Evolutionary conservation across 1,140 invertebrate species (phyloP).

Genomic region (Pygmarrhopalites habei): DNA sequence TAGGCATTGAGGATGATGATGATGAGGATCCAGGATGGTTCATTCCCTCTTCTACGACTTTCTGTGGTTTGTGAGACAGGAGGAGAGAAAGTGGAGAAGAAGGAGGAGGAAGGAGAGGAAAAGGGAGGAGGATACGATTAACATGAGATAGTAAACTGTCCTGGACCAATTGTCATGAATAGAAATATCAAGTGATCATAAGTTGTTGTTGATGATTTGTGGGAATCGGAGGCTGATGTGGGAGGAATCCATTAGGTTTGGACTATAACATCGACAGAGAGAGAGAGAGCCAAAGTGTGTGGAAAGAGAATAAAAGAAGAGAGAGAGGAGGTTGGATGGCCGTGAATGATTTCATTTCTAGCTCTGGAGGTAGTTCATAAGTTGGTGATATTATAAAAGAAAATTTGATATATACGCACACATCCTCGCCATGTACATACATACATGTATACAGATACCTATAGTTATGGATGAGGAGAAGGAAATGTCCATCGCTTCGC

Average conservation of each 20-base stretch:
- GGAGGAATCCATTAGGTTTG: slow-evolving; percentile 27
- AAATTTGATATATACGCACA: too few relatives aligned
- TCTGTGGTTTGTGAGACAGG: too few relatives aligned
- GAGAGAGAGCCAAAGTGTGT: slow-evolving; percentile 2
- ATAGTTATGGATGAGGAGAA: too few relatives aligned
- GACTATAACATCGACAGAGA: slow-evolving; percentile 1
- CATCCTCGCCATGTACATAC: too few relatives aligned
- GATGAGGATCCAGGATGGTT: too few relatives aligned
- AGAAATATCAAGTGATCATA: slow-evolving; percentile 19
- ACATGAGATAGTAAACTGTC: slow-evolving; percentile 2
- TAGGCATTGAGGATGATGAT: neutral
- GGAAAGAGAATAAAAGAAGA: neutral
- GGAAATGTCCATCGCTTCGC: slow-evolving; percentile 31
- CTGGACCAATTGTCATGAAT: slow-evolving; percentile 25
- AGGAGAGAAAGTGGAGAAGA: too few relatives aligned
- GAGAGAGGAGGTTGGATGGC: neutral
- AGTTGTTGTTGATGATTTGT: slow-evolving; percentile 31
- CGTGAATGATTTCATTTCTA: slow-evolving; percentile 25
- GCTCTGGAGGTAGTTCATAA: slow-evolving; percentile 3
- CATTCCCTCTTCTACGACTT: too few relatives aligned
- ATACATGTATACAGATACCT: too few relatives aligned
- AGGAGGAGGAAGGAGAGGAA: too few relatives aligned
- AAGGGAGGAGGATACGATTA: neutral
- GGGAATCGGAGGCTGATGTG: slow-evolving; percentile 19
- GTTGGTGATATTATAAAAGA: too few relatives aligned